Percentiles rank a stretch among this genome's conserved stretches.
phyloP scores from a whole-genome alignment of 2,797 vertebrate genomes.

The Gambusia yucatana region DNA sequence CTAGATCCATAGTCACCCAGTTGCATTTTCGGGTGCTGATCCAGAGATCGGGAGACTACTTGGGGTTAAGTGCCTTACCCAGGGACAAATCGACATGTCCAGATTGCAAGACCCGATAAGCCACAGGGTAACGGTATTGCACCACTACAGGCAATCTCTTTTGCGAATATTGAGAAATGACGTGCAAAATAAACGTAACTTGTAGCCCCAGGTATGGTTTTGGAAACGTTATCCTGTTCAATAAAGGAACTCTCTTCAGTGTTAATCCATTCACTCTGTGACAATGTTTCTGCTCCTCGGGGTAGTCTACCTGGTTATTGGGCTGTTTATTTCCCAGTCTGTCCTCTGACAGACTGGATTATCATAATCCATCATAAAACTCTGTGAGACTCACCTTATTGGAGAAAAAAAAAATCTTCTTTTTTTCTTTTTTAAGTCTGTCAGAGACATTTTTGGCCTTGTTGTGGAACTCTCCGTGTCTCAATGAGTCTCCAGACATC shows the following conservation, averaged over 20 bases:
- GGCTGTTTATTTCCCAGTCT: neutral
- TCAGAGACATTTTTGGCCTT: neutral
- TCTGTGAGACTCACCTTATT: neutral
- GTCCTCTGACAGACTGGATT: neutral
- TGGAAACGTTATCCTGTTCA: neutral
- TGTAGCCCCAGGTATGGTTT: neutral
- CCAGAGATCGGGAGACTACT: neutral
- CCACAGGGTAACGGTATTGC: neutral
- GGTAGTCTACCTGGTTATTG: constrained; percentile 1
- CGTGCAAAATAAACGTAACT: neutral
- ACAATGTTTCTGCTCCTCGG: neutral
- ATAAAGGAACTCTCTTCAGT: neutral
- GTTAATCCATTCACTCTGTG: neutral
- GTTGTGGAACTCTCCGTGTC: neutral
- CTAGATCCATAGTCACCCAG: neutral
- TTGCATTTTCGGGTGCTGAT: neutral
- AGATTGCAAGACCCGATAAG: neutral
- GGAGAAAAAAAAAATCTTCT: neutral
- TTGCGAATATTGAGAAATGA: neutral
- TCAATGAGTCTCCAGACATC: neutral
- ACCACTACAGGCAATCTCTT: neutral
- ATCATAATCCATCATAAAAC: neutral
- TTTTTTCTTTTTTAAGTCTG: neutral
- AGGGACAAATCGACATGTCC: neutral
- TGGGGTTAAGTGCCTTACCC: neutral